Conservation (phyloP, 2,888 invertebrate genomes). For the Carcina quercana region DNA sequence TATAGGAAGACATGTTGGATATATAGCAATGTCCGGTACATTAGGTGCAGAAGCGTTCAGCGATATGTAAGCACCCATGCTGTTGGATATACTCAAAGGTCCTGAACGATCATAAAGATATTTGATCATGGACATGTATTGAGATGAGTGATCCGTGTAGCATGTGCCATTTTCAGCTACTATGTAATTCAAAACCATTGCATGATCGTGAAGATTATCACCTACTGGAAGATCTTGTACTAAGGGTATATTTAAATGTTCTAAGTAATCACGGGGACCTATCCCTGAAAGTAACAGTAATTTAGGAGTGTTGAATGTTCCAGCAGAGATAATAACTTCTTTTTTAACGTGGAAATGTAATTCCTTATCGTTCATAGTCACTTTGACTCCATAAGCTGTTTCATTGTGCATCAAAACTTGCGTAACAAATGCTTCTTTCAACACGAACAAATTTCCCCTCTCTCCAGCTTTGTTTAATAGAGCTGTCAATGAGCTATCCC, state of each 20-base stretch:
- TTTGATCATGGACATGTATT: slow-evolving; percentile 35
- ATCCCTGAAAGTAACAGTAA: slow-evolving; percentile 50
- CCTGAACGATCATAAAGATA: slow-evolving; percentile 47
- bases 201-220: slow-evolving; percentile 50
- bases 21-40: slow-evolving; percentile 49
- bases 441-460: slow-evolving; percentile 32
- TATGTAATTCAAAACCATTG: slow-evolving; percentile 43
- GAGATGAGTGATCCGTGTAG: slow-evolving; percentile 14
- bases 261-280: slow-evolving; percentile 40
- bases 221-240: slow-evolving; percentile 48
- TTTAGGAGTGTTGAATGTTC: slow-evolving; percentile 53
- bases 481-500: slow-evolving; percentile 45
- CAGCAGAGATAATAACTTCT: slow-evolving; percentile 51
- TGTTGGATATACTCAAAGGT: slow-evolving; percentile 31
- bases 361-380: slow-evolving; percentile 19
- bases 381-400: slow-evolving; percentile 37
- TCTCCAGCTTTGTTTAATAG: slow-evolving; percentile 32
- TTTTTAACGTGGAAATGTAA: slow-evolving; percentile 32
- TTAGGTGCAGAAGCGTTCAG: slow-evolving; percentile 21
- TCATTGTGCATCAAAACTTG: slow-evolving; percentile 38
- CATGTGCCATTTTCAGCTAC: slow-evolving; percentile 46
- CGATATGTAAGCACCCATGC: slow-evolving; percentile 41
- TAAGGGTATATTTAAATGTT: slow-evolving; percentile 30
- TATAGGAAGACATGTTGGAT: slow-evolving; percentile 40
- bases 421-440: slow-evolving; percentile 38